Percentiles rank a stretch among this genome's conserved stretches.
phyloP scores from a whole-genome alignment of 2,888 invertebrate genomes.

The Eutolmus rufibarbis region DNA sequence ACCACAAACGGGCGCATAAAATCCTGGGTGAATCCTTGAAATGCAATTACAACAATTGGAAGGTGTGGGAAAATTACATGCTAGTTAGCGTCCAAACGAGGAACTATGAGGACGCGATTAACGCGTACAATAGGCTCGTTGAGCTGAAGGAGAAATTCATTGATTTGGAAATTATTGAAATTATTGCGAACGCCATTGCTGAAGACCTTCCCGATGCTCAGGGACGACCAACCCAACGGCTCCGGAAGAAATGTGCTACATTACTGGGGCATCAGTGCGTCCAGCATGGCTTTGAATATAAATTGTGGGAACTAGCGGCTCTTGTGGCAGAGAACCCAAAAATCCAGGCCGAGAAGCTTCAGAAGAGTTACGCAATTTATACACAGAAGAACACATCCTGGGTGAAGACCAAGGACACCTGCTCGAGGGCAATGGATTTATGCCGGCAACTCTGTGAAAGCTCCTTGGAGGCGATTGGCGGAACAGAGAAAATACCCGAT shows the following conservation, averaged over 20 bases:
- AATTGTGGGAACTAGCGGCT: slow-evolving; percentile 85
- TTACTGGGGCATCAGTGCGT: slow-evolving; percentile 60
- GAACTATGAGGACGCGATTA: slow-evolving; percentile 84
- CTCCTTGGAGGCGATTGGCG: slow-evolving; percentile 66
- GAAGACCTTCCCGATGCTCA: slow-evolving; percentile 71
- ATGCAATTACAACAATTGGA: slow-evolving; percentile 93
- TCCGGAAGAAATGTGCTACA: slow-evolving; percentile 56
- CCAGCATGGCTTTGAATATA: slow-evolving; percentile 70
- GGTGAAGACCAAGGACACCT: slow-evolving; percentile 67
- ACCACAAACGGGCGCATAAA: slow-evolving; percentile 84
- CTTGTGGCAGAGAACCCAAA: slow-evolving; percentile 69
- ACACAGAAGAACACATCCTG: slow-evolving; percentile 70
- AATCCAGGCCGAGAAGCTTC: slow-evolving; percentile 74
- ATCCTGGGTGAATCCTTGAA: slow-evolving; percentile 88
- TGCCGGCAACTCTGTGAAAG: slow-evolving; percentile 68
- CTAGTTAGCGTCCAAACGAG: slow-evolving; percentile 86
- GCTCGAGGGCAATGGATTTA: slow-evolving; percentile 70
- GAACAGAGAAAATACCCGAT: slow-evolving; percentile 57
- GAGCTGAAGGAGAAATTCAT: slow-evolving; percentile 80
- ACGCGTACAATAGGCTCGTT: slow-evolving; percentile 82
- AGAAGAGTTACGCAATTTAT: slow-evolving; percentile 78
- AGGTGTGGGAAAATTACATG: slow-evolving; percentile 93
- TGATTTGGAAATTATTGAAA: slow-evolving; percentile 77
- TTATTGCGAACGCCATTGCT: slow-evolving; percentile 75
- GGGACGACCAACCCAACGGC: slow-evolving; percentile 63